Conservation (phyloP, 2,888 invertebrate genomes). For the Phlogophora meticulosa region DNA sequence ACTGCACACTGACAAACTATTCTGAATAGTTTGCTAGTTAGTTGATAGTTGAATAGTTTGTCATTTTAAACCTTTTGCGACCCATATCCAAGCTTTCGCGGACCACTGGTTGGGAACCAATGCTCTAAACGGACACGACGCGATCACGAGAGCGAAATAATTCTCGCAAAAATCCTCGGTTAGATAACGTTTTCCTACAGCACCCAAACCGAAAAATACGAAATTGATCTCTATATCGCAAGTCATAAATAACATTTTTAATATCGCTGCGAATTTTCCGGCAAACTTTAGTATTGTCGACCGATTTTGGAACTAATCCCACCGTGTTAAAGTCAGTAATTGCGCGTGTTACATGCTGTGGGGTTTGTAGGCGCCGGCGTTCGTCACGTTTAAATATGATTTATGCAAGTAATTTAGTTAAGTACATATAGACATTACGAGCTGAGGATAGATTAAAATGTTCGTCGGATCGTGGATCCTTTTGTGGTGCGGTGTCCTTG, state of each 20-base stretch:
- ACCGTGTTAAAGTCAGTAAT: conserved; percentile 71
- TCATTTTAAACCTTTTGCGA: no score
- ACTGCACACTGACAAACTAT: no score
- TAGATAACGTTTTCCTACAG: conserved; percentile 71
- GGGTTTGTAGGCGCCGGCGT: conserved; percentile 74
- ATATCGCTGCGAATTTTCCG: conserved; percentile 51
- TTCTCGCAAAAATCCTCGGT: conserved; percentile 70
- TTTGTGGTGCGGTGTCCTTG: conserved; percentile 71
- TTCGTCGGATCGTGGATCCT: conserved; percentile 77
- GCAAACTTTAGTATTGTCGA: conserved; percentile 30
- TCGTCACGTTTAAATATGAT: conserved; percentile 91
- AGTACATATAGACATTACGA: conserved; percentile 89
- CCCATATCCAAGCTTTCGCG: no score
- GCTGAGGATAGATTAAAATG: conserved; percentile 88
- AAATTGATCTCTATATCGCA: conserved; percentile 71
- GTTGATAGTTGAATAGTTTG: no score
- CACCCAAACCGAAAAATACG: conserved; percentile 42
- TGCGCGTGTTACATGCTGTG: conserved; percentile 60
- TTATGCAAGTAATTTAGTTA: conserved; percentile 91
- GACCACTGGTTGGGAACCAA: no score
- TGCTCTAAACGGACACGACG: conserved; percentile 30
- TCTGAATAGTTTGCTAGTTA: no score
- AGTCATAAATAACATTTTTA: conserved; percentile 71
- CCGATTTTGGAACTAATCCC: conserved; percentile 69
- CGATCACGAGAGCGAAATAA: conserved; percentile 73